Conservation (phyloP, 2,888 invertebrate genomes). For the Agrotis puta region DNA sequence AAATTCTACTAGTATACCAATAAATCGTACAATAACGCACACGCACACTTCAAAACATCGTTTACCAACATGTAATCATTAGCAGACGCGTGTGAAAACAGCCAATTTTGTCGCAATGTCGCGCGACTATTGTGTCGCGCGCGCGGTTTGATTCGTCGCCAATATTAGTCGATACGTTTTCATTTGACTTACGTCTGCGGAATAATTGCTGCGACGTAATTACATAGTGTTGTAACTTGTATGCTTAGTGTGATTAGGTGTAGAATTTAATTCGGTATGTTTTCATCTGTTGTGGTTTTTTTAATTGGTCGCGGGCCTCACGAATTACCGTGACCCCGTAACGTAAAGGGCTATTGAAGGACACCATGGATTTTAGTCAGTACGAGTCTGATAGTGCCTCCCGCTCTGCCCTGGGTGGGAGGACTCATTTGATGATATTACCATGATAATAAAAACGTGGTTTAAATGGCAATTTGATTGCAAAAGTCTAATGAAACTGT, state of each 20-base stretch:
- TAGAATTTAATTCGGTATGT: slow-evolving; percentile 1
- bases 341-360: too few species aligned
- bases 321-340: too few species aligned
- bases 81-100: slow-evolving; percentile 83
- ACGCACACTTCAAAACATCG: slow-evolving; percentile 65
- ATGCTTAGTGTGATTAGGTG: slow-evolving; percentile 17
- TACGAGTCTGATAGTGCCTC: too few species aligned
- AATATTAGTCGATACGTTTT: slow-evolving; percentile 60
- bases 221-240: slow-evolving; percentile 40
- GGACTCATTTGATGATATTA: too few species aligned
- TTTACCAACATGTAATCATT: slow-evolving; percentile 80
- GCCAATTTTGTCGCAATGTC: slow-evolving; percentile 79
- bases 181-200: slow-evolving; percentile 62
- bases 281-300: too few species aligned
- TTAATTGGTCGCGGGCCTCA: too few species aligned
- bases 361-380: too few species aligned
- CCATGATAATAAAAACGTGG: too few species aligned
- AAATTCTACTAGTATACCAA: background rate
- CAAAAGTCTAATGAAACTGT: too few species aligned
- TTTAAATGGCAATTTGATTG: too few species aligned
- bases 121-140: slow-evolving; percentile 52
- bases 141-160: slow-evolving; percentile 61
- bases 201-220: slow-evolving; percentile 62
- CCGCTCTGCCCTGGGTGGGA: too few species aligned
- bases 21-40: slow-evolving; percentile 68